Evolutionary conservation across 64 coral and sea anemone genomes (phyloP).

Genomic region (Pachyseris speciosa): DNA sequence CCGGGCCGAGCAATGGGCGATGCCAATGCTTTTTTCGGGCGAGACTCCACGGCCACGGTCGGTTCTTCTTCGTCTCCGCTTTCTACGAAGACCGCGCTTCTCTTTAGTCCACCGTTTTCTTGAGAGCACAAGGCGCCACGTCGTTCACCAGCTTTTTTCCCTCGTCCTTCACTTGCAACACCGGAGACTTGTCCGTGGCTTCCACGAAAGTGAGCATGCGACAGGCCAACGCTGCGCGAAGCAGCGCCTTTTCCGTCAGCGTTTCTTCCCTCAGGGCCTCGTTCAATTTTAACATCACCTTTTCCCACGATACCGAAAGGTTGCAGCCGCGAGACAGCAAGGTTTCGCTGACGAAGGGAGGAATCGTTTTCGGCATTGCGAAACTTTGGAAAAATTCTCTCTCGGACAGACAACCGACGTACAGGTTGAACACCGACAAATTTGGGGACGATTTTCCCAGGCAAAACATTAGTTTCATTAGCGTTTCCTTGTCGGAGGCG

Average conservation of each 20-base stretch:
- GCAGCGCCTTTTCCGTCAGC: background rate
- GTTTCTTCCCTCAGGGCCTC: background rate
- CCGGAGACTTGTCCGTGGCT: background rate
- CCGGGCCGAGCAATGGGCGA: no score
- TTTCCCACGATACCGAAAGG: background rate
- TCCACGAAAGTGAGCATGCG: background rate
- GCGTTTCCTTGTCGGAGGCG: background rate
- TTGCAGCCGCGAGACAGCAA: background rate
- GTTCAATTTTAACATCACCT: background rate
- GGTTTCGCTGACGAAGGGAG: background rate
- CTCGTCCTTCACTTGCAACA: background rate
- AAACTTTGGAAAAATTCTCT: background rate
- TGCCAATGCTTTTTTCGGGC: no score
- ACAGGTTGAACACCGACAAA: background rate
- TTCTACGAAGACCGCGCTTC: background rate
- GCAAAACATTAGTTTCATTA: background rate
- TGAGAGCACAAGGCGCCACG: background rate
- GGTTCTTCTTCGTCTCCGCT: background rate
- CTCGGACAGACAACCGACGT: background rate
- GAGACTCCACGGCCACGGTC: no score
- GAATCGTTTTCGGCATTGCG: background rate
- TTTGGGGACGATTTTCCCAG: background rate
- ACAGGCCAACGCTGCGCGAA: background rate
- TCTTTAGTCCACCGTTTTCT: background rate
- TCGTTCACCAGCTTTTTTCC: background rate